A percentile compares a stretch with the other conserved stretches of the same genome.
phyloP scores from a whole-genome alignment of 2,797 vertebrate species.

The Varecia variegata region DNA sequence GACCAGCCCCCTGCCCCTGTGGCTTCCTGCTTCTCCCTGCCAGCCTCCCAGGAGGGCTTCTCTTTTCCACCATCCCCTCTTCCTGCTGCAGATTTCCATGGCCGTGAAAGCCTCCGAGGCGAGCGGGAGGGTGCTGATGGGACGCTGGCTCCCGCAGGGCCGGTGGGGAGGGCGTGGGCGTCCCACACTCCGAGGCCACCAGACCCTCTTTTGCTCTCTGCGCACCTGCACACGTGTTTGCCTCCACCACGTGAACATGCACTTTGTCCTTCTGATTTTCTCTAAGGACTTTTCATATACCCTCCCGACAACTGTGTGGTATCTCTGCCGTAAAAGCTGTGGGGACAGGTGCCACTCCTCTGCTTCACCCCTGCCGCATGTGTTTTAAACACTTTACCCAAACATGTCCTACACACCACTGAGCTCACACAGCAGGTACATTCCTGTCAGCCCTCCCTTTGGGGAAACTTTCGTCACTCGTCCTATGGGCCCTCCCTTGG shows the following conservation, averaged over 20 bases:
- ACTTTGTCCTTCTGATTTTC: neutral
- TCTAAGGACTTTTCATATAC: neutral
- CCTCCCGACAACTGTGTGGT: neutral
- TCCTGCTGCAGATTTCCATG: neutral
- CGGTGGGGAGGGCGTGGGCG: too few species aligned
- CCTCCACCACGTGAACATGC: neutral
- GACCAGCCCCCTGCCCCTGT: rapidly evolving
- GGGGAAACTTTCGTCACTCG: rapidly evolving
- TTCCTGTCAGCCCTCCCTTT: rapidly evolving
- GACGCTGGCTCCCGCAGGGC: neutral
- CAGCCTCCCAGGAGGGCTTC: neutral
- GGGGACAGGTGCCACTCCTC: neutral
- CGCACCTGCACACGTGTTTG: too few species aligned
- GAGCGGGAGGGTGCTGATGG: neutral
- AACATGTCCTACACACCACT: neutral
- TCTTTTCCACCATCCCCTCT: neutral
- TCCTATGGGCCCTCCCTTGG: neutral
- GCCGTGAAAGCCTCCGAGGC: neutral
- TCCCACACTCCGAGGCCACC: neutral
- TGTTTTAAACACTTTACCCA: neutral
- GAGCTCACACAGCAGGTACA: neutral
- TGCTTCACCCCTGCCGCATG: rapidly evolving
- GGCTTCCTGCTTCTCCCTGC: neutral
- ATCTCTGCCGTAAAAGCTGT: neutral
- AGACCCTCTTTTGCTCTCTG: neutral